These are phyloP conservation scores for Apteryx owenii DNA, from an alignment of 2,113 vertebrate genomes.

Conservation along the genomic window DNA sequence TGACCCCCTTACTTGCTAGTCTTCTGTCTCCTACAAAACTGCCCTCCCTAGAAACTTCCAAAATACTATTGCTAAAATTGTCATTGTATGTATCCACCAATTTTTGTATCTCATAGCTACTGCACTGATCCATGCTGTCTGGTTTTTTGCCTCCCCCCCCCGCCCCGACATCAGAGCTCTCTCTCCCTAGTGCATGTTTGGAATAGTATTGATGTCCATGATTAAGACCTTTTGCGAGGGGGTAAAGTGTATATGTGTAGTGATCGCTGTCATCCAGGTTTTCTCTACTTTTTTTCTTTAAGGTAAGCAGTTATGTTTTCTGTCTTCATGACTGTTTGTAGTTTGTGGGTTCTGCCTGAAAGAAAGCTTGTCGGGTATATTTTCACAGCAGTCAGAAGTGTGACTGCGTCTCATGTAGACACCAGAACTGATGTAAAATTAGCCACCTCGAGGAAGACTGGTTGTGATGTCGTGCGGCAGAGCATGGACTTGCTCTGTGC, in stretches of 20 bases:
- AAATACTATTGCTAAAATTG: neutral
- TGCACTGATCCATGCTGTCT: neutral
- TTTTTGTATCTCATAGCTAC: neutral
- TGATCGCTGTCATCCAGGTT: neutral
- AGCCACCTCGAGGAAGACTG: rapidly evolving
- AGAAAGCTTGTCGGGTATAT: too few species aligned
- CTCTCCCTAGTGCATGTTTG: neutral
- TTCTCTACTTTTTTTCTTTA: neutral
- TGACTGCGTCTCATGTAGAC: neutral
- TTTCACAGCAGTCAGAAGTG: neutral
- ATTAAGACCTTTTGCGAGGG: neutral
- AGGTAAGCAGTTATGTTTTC: neutral
- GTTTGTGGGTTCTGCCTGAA: neutral
- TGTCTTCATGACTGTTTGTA: neutral
- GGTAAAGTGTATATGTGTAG: neutral
- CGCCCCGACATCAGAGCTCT: neutral
- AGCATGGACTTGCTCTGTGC: neutral
- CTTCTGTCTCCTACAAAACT: neutral
- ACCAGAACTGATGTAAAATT: neutral
- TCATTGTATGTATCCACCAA: neutral
- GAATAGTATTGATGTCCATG: neutral
- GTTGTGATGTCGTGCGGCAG: neutral
- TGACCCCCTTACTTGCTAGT: neutral
- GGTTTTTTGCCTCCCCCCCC: too few species aligned
- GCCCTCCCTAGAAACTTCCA: neutral